These are phyloP conservation scores for Patiria pectinifera DNA, from an alignment of 53 echinoderm and acorn worm species.

Conservation along the genomic window DNA sequence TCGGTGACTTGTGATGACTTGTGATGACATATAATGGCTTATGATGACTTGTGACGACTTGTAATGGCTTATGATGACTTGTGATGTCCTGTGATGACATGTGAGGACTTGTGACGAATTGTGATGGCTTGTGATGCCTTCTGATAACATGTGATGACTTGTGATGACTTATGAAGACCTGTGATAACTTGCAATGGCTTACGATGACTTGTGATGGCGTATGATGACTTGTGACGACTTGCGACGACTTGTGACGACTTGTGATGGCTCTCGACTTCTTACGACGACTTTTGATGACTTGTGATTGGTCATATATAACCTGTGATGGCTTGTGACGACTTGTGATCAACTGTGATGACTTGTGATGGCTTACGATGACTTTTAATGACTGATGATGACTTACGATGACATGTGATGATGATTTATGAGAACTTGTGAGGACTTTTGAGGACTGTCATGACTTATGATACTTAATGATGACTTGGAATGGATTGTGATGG, in stretches of 20 bases:
- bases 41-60: neutral
- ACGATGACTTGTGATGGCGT: neutral
- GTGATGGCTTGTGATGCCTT: neutral
- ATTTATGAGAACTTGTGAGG: too few species aligned
- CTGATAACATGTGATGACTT: neutral
- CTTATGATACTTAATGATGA: too few species aligned
- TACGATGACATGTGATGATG: too few species aligned
- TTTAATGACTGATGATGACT: too few species aligned
- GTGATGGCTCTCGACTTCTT: neutral
- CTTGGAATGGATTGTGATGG: neutral
- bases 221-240: neutral
- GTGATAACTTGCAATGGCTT: neutral
- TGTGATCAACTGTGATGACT: too few species aligned
- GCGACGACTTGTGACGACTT: neutral
- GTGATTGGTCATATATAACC: too few species aligned
- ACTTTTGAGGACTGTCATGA: too few species aligned
- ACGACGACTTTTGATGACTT: too few species aligned
- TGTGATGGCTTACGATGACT: too few species aligned
- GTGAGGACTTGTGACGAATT: neutral
- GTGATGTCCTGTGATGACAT: neutral
- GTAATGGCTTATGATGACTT: neutral
- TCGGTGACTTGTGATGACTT: too few species aligned
- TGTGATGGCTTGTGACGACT: too few species aligned
- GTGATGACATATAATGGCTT: neutral
- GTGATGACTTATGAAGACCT: neutral